Percentiles rank a stretch among this genome's conserved stretches.
Conservation (phyloP, 2,113 vertebrate genomes). For the Gobius niger region DNA sequence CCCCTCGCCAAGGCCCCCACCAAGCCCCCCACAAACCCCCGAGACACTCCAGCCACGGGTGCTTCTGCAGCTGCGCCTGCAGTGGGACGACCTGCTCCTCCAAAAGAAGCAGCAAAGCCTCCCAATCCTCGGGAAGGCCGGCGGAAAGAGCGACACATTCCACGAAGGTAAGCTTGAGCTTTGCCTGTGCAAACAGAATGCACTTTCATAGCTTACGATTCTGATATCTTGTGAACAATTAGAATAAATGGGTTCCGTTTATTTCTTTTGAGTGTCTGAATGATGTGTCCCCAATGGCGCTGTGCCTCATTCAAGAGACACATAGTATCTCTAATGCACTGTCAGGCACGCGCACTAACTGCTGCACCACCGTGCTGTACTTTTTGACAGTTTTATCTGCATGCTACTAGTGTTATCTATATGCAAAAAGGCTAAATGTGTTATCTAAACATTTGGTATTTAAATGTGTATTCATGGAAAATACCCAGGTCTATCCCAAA, state of each 20-base stretch:
- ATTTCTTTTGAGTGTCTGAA: no score
- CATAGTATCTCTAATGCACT: no score
- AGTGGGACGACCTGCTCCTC: slow-evolving; percentile 78
- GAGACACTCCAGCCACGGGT: slow-evolving; percentile 50
- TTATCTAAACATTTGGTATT: slow-evolving; percentile 2
- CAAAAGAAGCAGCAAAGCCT: slow-evolving; percentile 80
- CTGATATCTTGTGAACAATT: background rate
- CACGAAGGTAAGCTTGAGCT: slow-evolving; percentile 80
- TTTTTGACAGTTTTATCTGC: background rate
- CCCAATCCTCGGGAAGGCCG: slow-evolving; percentile 84
- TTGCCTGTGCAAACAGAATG: background rate
- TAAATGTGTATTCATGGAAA: slow-evolving; percentile 22
- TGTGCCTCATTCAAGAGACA: no score
- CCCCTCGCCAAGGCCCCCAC: slow-evolving; percentile 66
- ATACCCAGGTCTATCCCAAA: slow-evolving; percentile 6
- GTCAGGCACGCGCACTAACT: no score
- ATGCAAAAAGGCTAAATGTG: slow-evolving; percentile 24
- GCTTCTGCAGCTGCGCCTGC: background rate
- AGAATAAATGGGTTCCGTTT: no score
- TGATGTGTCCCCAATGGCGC: no score
- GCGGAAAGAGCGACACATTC: slow-evolving; percentile 86
- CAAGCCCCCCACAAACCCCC: slow-evolving; percentile 74
- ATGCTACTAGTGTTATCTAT: background rate
- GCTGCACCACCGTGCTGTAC: no score
- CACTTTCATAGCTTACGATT: background rate